A percentile compares a stretch with the other conserved stretches of the same genome.
Conservation (phyloP, 2,797 vertebrate genomes). For the Sebastes glaucus region DNA sequence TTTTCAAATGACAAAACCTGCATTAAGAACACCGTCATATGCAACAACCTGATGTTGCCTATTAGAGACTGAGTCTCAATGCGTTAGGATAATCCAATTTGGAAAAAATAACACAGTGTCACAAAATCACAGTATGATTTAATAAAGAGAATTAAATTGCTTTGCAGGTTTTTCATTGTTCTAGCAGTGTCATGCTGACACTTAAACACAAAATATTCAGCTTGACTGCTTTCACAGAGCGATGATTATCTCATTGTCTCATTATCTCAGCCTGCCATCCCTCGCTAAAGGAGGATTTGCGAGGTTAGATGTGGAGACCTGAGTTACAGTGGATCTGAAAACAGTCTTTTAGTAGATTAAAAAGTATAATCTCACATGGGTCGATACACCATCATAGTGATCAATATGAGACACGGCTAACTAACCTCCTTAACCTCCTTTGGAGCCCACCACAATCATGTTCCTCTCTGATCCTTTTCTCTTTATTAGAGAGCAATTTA, state of each 20-base stretch:
- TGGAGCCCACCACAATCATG: conserved; percentile 24
- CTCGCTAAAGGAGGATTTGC: neutral
- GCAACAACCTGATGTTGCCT: neutral
- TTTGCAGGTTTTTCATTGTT: conserved; percentile 9
- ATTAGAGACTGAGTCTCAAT: neutral
- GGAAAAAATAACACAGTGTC: neutral
- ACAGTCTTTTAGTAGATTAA: conserved; percentile 33
- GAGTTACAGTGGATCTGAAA: conserved; percentile 12
- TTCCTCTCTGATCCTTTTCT: conserved; percentile 31
- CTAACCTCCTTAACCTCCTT: conserved; percentile 42
- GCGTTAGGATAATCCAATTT: neutral
- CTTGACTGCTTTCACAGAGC: conserved; percentile 27
- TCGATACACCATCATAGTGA: conserved; percentile 52
- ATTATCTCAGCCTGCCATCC: conserved; percentile 6
- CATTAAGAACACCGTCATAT: neutral
- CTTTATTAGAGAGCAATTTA: conserved; percentile 55
- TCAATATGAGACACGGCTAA: conserved; percentile 51
- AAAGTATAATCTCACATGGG: conserved; percentile 43
- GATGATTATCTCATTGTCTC: conserved; percentile 25
- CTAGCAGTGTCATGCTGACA: conserved; percentile 8
- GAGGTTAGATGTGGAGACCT: neutral
- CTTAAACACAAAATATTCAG: conserved; percentile 32
- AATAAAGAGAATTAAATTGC: conserved; percentile 9
- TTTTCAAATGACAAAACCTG: neutral
- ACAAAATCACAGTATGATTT: neutral